phyloP scores from a whole-genome alignment of 2,888 invertebrate species.

The Autographa pulchrina region DNA sequence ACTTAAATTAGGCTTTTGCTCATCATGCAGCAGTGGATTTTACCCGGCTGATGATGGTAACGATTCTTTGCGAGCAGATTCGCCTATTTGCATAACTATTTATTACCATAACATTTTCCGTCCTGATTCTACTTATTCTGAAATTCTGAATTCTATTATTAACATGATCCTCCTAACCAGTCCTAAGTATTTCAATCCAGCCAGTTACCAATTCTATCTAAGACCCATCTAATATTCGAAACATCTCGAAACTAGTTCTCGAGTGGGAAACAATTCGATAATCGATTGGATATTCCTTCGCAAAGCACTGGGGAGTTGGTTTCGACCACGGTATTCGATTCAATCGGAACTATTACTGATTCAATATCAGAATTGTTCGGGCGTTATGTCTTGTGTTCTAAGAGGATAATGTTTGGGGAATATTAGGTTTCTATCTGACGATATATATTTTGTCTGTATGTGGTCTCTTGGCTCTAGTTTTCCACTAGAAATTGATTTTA shows the following conservation, averaged over 20 bases:
- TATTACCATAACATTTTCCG: no score
- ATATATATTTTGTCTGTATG: neutral
- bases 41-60: no score
- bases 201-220: conserved; percentile 31
- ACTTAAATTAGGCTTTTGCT: no score
- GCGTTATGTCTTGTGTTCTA: conserved; percentile 35
- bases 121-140: neutral
- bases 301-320: conserved; percentile 48
- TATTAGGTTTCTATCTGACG: conserved; percentile 7
- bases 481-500: no score
- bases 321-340: conserved; percentile 51
- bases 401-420: conserved; percentile 34
- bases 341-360: conserved; percentile 57
- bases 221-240: conserved; percentile 50
- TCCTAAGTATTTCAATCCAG: conserved; percentile 18
- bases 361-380: conserved; percentile 52
- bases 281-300: conserved; percentile 55
- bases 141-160: conserved; percentile 17
- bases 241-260: conserved; percentile 42
- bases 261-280: conserved; percentile 57
- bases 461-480: no score
- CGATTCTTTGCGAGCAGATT: no score
- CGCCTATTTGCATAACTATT: no score
- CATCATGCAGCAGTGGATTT: no score
- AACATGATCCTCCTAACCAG: neutral